Conservation (phyloP, 2,113 vertebrate species). For the Girardinichthys multiradiatus region DNA sequence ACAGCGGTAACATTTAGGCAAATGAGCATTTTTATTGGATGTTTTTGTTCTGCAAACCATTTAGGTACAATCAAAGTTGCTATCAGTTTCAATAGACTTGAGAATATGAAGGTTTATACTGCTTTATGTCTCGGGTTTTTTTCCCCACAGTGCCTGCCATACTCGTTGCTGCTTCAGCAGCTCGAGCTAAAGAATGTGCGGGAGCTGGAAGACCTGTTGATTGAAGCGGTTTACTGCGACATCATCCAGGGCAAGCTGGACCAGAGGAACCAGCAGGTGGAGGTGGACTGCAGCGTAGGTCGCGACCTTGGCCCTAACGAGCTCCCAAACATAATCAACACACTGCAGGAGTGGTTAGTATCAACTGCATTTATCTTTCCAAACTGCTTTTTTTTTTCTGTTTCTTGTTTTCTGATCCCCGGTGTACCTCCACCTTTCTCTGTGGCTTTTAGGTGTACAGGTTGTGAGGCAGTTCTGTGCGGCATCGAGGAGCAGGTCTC, state of each 20-base stretch:
- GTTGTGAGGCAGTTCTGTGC: slow-evolving; percentile 92
- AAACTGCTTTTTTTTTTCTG: slow-evolving; percentile 17
- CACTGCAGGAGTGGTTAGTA: slow-evolving; percentile 95
- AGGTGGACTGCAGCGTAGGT: slow-evolving; percentile 96
- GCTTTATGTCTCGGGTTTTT: not conserved
- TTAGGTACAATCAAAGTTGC: slow-evolving; percentile 30
- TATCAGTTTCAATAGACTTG: slow-evolving; percentile 15
- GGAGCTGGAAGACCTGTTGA: slow-evolving; percentile 97
- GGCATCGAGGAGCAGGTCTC: slow-evolving; percentile 96
- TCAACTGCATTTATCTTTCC: not conserved
- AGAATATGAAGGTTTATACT: not conserved
- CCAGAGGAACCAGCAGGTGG: slow-evolving; percentile 96
- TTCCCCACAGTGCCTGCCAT: slow-evolving; percentile 86
- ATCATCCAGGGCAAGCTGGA: slow-evolving; percentile 99
- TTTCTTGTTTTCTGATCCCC: slow-evolving; percentile 17
- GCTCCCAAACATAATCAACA: slow-evolving; percentile 92
- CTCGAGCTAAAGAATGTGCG: slow-evolving; percentile 97
- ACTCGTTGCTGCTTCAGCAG: slow-evolving; percentile 96
- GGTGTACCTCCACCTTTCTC: not conserved
- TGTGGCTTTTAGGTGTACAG: slow-evolving; percentile 85
- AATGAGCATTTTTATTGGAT: slow-evolving; percentile 49
- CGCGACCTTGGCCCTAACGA: slow-evolving; percentile 95
- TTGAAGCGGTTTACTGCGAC: slow-evolving; percentile 98
- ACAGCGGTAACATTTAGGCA: slow-evolving; percentile 66
- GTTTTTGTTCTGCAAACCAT: slow-evolving; percentile 29